Base-by-base conservation (phyloP, 2,797 vertebrate genomes). In the Sebastes matsubarae region DNA sequence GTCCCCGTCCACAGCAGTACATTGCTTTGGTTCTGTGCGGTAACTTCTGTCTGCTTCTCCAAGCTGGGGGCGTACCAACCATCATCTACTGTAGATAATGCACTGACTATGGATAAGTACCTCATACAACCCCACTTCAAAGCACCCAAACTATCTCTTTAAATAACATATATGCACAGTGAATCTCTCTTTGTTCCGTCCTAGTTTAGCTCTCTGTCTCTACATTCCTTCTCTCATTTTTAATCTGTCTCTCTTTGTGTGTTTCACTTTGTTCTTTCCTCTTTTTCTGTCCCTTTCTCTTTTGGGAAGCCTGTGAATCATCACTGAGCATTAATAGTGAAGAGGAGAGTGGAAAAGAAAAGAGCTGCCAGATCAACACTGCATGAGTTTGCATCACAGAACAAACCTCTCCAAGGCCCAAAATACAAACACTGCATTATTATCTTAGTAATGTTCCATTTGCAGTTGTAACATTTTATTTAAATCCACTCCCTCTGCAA, bases 291-390 rank as follows among this genome's bases (percentile, higher is more conserved):
- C n/a, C 38, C 10, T 13, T 59, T 73, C 18, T 73, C 57, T 80
- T 83, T 75, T 79, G 63, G 64, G 65, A 74, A 58, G 18, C 70
- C 52, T 68, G 36, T 84, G 76, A 87, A 55, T 88, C 75, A 84
- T 85, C 69, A 68, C 54, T 77, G 32, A 58, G 72, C 1, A 13
- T 68, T 80, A 50, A 38, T 65, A 27, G 13, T 66, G 27, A 71
- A 67, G 69, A 71, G 63, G 8, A 67, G 38, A 81, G 78, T 3
- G 10, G 34, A 63, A 60, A 29, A 77, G 36, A 63, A 68, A 80
- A 46, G 25, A 46, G 59, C 42, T 70, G 75, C n/a, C 65, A 75
- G 24, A 71, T 76, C 58, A 75, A 68, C 63, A 50, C 61, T 64
- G 59, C 70, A 68, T 16, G 7, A 80, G 69, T 77, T 74, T 68